Evolutionary conservation across 2,797 vertebrate species (phyloP).

Genomic region (Sciurus vulgaris): DNA sequence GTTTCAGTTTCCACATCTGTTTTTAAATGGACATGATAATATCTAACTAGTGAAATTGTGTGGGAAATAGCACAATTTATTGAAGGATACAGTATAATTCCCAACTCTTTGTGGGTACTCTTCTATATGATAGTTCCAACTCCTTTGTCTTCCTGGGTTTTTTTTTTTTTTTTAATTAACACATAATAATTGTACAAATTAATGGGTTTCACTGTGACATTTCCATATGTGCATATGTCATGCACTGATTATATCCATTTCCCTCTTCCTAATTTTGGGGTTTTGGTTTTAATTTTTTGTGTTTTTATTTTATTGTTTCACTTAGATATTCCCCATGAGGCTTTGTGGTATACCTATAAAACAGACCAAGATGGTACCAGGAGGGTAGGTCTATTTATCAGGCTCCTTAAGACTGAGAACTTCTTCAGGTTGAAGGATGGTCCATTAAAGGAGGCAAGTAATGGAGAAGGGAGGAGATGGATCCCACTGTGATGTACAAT

Average conservation of each 20-base stretch:
- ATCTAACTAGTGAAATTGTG: not conserved
- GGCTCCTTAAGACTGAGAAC: not conserved
- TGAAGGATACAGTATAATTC: not conserved
- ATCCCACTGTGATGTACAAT: not conserved
- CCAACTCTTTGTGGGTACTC: not conserved
- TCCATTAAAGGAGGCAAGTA: not conserved
- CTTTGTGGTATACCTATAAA: not conserved
- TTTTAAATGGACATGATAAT: slow-evolving; percentile 10
- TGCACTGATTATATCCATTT: not conserved
- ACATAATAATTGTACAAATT: not conserved
- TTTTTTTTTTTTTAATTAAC: not conserved
- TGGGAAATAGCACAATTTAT: not conserved
- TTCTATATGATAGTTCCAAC: not conserved
- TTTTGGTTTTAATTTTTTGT: not conserved
- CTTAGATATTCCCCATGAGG: not conserved
- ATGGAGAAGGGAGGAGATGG: not conserved
- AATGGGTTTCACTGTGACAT: not conserved
- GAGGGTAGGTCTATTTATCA: not conserved
- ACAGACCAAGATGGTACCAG: not conserved
- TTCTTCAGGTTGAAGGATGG: not conserved
- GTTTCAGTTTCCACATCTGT: not conserved
- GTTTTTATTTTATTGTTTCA: not conserved
- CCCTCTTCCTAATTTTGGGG: not conserved
- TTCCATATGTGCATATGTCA: not conserved
- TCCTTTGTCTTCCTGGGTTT: not conserved